phyloP scores from a whole-genome alignment of 2,113 vertebrate genomes.

The Melozone crissalis region DNA sequence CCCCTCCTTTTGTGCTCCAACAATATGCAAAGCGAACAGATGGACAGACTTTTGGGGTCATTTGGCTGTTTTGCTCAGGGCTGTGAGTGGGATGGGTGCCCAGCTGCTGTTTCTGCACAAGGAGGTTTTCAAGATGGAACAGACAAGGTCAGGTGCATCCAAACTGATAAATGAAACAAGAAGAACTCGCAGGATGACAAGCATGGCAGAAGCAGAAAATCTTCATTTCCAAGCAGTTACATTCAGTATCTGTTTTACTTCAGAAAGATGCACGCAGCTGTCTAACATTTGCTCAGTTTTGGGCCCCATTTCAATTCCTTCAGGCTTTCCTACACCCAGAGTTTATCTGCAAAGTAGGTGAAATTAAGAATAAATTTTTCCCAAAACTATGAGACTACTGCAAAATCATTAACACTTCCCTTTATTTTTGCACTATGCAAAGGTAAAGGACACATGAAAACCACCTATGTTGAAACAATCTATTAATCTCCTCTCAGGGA shows the following conservation, averaged over 20 bases:
- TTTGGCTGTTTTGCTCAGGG: neutral
- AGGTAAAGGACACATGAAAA: neutral
- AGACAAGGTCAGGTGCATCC: slow-evolving; percentile 77
- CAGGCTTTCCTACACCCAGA: neutral
- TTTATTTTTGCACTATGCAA: neutral
- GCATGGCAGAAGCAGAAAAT: slow-evolving; percentile 77
- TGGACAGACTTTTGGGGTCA: neutral
- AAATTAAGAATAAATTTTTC: neutral
- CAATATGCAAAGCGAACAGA: neutral
- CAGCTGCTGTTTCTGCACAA: slow-evolving; percentile 58
- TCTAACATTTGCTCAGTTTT: slow-evolving; percentile 54
- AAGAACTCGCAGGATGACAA: slow-evolving; percentile 66
- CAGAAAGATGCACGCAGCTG: slow-evolving; percentile 64
- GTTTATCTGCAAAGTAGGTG: neutral
- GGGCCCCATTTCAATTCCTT: slow-evolving; percentile 2
- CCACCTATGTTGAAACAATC: neutral
- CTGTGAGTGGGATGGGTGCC: neutral
- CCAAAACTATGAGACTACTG: neutral
- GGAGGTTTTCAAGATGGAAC: slow-evolving; percentile 57
- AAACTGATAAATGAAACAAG: slow-evolving; percentile 65
- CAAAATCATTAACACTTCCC: neutral
- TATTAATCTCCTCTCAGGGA: neutral
- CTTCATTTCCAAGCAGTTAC: slow-evolving; percentile 76
- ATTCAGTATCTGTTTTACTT: slow-evolving; percentile 77
- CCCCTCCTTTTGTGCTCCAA: neutral